These are phyloP conservation scores for Reticulitermes speratus DNA, from an alignment of 1,140 invertebrate species.

Conservation along the genomic window DNA sequence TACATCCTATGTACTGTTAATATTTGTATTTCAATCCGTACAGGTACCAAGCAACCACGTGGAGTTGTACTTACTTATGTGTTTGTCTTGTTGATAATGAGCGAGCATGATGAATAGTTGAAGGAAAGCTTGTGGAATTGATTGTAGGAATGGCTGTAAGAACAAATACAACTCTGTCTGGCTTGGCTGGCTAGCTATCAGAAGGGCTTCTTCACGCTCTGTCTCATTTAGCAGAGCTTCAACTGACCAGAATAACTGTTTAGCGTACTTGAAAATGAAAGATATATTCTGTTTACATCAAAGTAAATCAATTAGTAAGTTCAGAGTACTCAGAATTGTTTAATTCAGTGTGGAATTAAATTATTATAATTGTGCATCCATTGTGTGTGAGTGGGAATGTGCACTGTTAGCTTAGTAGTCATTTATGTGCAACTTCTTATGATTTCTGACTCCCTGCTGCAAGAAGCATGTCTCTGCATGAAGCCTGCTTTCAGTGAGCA, in stretches of 20 bases:
- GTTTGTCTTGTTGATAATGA: neutral
- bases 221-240: slow-evolving; percentile 34
- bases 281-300: neutral
- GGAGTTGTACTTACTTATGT: neutral
- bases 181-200: slow-evolving; percentile 28
- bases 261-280: slow-evolving; percentile 35
- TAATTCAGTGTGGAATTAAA: too few species aligned
- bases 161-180: slow-evolving; percentile 38
- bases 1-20: too few species aligned
- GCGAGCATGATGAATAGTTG: slow-evolving; percentile 35
- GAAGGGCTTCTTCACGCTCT: slow-evolving; percentile 37
- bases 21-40: too few species aligned
- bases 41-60: too few species aligned
- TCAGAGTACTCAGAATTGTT: neutral
- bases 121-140: slow-evolving; percentile 39
- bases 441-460: too few species aligned
- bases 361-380: too few species aligned
- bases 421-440: too few species aligned
- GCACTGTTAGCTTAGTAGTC: too few species aligned
- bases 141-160: slow-evolving; percentile 39
- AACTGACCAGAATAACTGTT: slow-evolving; percentile 39
- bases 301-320: neutral
- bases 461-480: too few species aligned
- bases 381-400: too few species aligned
- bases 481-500: too few species aligned